Evolutionary conservation across 2,888 invertebrate genomes (phyloP), one percentile per base, ranked within the genome.

Genomic region (Eupithecia centaureata): DNA sequence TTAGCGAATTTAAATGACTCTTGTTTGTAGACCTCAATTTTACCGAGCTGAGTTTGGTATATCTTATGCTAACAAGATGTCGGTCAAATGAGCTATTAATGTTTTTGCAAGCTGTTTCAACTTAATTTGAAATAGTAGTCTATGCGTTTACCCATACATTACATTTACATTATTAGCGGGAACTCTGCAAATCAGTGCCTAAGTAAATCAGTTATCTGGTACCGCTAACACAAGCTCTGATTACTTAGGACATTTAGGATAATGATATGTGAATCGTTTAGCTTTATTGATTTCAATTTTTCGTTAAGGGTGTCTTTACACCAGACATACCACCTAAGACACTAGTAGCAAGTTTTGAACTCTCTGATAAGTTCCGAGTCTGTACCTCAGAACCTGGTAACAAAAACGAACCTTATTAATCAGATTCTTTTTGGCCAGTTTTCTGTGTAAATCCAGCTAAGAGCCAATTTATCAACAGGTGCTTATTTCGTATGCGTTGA

Each of bases 1-100:
- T 18, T 42, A 1, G 42, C 42, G 42, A 42, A 42, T 18, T 42
- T 7, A 18, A 10, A 8, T 42, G 42, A 42, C 42, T 18, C 18
- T 18, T 38, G n/a, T 38, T 18, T 42, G 8, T 42, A 8, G 15
- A 15, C n/a, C n/a, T n/a, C n/a, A 38, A n/a, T 2, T 42, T 42
- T 8, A 18, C 42, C 2, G 42, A 42, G 35, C 35, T 15, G 5
- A 35, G 38, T 61, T 61, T 25, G 56, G 33, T 58, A 25, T 60
- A 63, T 67, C 60, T 27, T 56, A 32, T 63, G 59, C 18, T 57
- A 61, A 64, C 38, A 33, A 61, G 28, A 64, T 64, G 68, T 61
- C 38, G 58, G 63, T 57, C 57, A 64, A 64, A 61, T 28, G 25
- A 52, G 58, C 35, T 30, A 62, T 59, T 52, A 63, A 56, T 28